These are phyloP conservation scores for Pissodes strobi DNA, from an alignment of 1,140 invertebrate genomes.

Conservation along the genomic window DNA sequence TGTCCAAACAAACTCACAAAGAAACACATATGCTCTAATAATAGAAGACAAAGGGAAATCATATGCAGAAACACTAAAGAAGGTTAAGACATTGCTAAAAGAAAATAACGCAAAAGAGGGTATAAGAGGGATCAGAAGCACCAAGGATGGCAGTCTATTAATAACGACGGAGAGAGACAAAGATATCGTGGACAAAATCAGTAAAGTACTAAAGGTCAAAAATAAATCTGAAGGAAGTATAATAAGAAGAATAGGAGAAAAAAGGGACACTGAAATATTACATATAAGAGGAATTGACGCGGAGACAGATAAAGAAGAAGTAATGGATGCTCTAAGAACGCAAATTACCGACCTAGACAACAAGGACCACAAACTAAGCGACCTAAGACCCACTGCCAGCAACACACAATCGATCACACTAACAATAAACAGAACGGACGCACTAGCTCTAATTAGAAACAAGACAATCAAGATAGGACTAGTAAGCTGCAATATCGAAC, in stretches of 20 bases:
- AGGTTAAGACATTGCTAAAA: not conserved
- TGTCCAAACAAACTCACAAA: not conserved
- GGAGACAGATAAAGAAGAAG: not conserved
- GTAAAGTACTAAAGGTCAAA: not conserved
- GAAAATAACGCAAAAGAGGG: not conserved
- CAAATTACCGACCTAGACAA: not conserved
- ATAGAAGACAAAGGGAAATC: not conserved
- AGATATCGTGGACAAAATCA: not conserved
- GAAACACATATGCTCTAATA: not conserved
- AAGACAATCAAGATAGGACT: not conserved
- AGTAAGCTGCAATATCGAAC: not conserved
- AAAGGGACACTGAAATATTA: not conserved
- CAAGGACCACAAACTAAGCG: not conserved
- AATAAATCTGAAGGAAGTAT: not conserved
- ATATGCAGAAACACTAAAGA: not conserved
- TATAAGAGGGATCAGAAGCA: conserved; percentile 1
- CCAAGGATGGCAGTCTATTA: not conserved
- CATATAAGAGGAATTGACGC: not conserved
- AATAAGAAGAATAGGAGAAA: not conserved
- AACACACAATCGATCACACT: not conserved
- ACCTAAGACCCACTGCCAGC: not conserved
- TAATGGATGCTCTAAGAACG: not conserved
- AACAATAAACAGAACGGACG: not conserved
- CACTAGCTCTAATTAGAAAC: not conserved
- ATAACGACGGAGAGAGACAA: conserved; percentile 1